phyloP scores from a whole-genome alignment of 2,113 vertebrate species.

The Neodontobutis hainanensis region DNA sequence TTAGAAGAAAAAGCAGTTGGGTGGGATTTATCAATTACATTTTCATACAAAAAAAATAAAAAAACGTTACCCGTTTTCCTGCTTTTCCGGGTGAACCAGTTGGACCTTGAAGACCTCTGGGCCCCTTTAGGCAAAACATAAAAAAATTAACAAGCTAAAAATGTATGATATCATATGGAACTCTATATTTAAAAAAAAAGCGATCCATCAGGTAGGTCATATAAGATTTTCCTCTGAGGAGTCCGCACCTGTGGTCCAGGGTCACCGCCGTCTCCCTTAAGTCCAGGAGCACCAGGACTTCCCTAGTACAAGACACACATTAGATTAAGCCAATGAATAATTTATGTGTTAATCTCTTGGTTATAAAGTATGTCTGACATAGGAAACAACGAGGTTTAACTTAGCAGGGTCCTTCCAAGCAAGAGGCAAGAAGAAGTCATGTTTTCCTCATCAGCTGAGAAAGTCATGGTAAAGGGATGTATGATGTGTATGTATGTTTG shows the following conservation, averaged over 20 bases:
- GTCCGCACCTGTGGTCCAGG: conserved; percentile 87
- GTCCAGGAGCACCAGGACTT: conserved; percentile 86
- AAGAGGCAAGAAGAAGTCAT: conserved; percentile 8
- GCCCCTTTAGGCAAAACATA: conserved; percentile 80
- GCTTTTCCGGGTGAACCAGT: conserved; percentile 86
- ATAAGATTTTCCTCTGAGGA: too few species aligned
- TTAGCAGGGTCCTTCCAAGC: conserved; percentile 2
- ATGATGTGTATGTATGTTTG: not conserved
- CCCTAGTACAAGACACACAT: conserved; percentile 79
- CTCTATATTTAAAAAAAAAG: not conserved
- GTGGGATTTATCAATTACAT: not conserved
- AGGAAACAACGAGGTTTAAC: not conserved
- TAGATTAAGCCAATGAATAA: conserved; percentile 17
- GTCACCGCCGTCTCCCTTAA: conserved; percentile 94
- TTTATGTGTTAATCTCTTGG: not conserved
- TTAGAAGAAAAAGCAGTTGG: not conserved
- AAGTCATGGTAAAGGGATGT: conserved; percentile 9
- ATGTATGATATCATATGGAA: not conserved
- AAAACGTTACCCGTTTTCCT: conserved; percentile 87
- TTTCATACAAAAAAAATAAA: not conserved
- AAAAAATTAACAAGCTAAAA: not conserved
- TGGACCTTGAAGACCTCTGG: conserved; percentile 91
- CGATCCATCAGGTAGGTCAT: not conserved
- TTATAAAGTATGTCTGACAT: not conserved
- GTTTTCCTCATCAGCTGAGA: conserved; percentile 43